phyloP scores from a whole-genome alignment of 2,888 invertebrate species.

The Allophyes oxyacanthae region DNA sequence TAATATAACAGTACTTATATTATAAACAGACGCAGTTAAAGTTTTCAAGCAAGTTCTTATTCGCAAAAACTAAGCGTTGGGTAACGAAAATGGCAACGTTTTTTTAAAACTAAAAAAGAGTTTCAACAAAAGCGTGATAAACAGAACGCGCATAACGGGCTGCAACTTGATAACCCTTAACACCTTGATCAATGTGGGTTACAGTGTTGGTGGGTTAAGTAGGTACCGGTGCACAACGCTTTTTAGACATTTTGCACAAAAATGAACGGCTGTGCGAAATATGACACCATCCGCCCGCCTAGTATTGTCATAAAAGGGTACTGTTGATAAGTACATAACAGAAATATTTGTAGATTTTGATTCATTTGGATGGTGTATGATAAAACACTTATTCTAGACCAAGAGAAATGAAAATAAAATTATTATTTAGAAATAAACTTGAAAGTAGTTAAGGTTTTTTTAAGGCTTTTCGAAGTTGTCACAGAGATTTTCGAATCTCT shows the following conservation, averaged over 20 bases:
- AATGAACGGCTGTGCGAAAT: slow-evolving; percentile 77
- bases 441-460: too few species aligned
- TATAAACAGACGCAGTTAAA: too few species aligned
- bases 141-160: slow-evolving; percentile 78
- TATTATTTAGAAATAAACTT: too few species aligned
- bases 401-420: too few species aligned
- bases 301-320: slow-evolving; percentile 43
- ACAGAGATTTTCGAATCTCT: too few species aligned
- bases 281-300: slow-evolving; percentile 80
- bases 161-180: slow-evolving; percentile 85
- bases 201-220: slow-evolving; percentile 74
- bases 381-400: too few species aligned
- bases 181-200: slow-evolving; percentile 89
- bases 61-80: slow-evolving; percentile 56
- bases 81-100: slow-evolving; percentile 70
- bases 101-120: slow-evolving; percentile 72
- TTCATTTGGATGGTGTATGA: too few species aligned
- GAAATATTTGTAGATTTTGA: too few species aligned
- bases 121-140: slow-evolving; percentile 75
- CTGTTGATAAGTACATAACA: slow-evolving; percentile 8
- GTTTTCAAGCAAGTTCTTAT: slow-evolving; percentile 38
- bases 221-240: slow-evolving; percentile 67
- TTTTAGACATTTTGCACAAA: slow-evolving; percentile 79
- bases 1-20: too few species aligned
- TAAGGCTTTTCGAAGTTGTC: too few species aligned